phyloP scores from a whole-genome alignment of 2,797 vertebrate genomes.

The Hydrocynus forskahlii region DNA sequence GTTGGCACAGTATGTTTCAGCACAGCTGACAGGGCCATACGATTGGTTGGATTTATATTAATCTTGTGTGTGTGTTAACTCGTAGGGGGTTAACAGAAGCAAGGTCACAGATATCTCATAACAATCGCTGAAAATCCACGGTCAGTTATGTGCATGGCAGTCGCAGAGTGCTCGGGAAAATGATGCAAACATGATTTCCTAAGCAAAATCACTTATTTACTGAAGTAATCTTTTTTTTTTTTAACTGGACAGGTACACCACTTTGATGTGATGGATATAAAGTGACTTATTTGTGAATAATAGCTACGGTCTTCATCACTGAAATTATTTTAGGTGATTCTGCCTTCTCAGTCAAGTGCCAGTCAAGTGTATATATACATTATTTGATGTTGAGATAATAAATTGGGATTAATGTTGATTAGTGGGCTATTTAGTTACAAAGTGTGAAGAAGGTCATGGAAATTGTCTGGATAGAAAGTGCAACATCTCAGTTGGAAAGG shows the following conservation, averaged over 20 bases:
- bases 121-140: not conserved
- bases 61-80: slow-evolving; percentile 34
- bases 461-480: too few species aligned
- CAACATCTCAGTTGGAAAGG: too few species aligned
- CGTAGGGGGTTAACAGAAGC: slow-evolving; percentile 9
- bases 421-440: too few species aligned
- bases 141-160: not conserved
- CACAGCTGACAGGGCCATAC: slow-evolving; percentile 36
- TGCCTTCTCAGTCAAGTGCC: too few species aligned
- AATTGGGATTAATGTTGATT: too few species aligned
- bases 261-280: not conserved
- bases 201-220: not conserved
- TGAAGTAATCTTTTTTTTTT: not conserved
- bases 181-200: not conserved
- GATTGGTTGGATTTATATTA: slow-evolving; percentile 17
- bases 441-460: too few species aligned
- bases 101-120: slow-evolving; percentile 16
- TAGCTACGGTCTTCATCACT: too few species aligned
- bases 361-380: too few species aligned
- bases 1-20: slow-evolving; percentile 24
- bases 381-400: too few species aligned
- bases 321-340: too few species aligned
- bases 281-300: not conserved
- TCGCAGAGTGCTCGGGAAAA: too few species aligned
- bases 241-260: not conserved